A percentile compares a stretch with the other conserved stretches of the same genome.
Conservation (phyloP, 2,113 vertebrate genomes). For the Rhea americana region DNA sequence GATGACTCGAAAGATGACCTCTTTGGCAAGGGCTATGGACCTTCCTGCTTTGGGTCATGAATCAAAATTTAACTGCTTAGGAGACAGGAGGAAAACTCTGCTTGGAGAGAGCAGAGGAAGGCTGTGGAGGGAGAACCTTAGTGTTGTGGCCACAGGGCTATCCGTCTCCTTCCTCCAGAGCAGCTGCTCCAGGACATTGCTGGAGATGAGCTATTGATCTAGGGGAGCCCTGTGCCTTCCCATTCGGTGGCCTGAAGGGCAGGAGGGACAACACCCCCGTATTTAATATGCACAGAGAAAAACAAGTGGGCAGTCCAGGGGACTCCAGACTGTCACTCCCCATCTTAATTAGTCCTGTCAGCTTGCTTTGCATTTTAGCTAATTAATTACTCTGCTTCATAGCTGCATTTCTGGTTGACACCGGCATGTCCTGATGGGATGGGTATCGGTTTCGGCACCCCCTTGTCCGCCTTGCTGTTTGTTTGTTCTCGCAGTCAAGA, state of each 20-base stretch:
- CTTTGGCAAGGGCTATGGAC: neutral
- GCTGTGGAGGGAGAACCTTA: neutral
- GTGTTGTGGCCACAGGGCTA: rapidly evolving
- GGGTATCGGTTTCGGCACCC: neutral
- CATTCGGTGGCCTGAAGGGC: neutral
- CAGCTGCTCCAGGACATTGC: neutral
- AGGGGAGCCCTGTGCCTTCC: neutral
- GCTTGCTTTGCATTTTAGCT: constrained; percentile 33
- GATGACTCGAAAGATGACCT: rapidly evolving
- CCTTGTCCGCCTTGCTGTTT: neutral
- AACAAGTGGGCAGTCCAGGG: neutral
- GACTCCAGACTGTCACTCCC: neutral
- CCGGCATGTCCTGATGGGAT: neutral
- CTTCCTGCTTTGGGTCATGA: neutral
- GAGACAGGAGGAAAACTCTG: neutral
- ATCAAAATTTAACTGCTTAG: neutral
- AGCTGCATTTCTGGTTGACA: neutral
- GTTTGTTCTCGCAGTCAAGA: neutral
- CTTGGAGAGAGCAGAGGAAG: neutral
- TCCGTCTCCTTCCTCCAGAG: neutral
- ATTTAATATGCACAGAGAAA: neutral
- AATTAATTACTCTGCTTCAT: neutral
- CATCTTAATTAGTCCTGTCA: constrained; percentile 28
- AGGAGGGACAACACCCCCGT: rapidly evolving
- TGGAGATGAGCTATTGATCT: neutral